Conservation (phyloP, 2,888 invertebrate species). For the Cryptops parisi region DNA sequence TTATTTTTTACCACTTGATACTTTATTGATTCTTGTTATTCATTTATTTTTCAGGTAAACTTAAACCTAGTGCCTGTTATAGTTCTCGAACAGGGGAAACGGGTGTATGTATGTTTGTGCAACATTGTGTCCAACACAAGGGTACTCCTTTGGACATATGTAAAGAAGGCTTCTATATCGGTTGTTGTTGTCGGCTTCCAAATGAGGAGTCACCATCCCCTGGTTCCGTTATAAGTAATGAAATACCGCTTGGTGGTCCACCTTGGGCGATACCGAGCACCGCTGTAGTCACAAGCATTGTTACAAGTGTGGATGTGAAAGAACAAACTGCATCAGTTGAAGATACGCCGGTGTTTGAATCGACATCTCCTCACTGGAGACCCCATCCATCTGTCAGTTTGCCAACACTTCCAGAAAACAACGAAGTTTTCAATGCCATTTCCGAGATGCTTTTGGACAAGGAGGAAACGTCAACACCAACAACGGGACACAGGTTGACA, state of each 20-base stretch:
- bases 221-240: neutral
- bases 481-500: neutral
- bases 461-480: too few species aligned
- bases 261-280: neutral
- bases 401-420: neutral
- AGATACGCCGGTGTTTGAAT: neutral
- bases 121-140: conserved; percentile 77
- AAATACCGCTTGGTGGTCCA: neutral
- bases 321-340: neutral
- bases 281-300: neutral
- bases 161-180: conserved; percentile 84
- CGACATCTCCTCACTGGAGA: too few species aligned
- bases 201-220: conserved; percentile 21
- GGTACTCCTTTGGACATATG: conserved; percentile 84
- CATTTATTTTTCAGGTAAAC: conserved; percentile 28
- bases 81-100: conserved; percentile 61
- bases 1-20: too few species aligned
- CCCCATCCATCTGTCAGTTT: too few species aligned
- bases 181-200: conserved; percentile 68
- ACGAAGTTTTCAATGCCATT: neutral
- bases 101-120: conserved; percentile 87
- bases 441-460: neutral
- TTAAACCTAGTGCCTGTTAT: conserved; percentile 75
- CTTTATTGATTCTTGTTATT: too few species aligned
- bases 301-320: conserved; percentile 2